Conservation (phyloP, 2,113 vertebrate species). For the Eleginops maclovinus region DNA sequence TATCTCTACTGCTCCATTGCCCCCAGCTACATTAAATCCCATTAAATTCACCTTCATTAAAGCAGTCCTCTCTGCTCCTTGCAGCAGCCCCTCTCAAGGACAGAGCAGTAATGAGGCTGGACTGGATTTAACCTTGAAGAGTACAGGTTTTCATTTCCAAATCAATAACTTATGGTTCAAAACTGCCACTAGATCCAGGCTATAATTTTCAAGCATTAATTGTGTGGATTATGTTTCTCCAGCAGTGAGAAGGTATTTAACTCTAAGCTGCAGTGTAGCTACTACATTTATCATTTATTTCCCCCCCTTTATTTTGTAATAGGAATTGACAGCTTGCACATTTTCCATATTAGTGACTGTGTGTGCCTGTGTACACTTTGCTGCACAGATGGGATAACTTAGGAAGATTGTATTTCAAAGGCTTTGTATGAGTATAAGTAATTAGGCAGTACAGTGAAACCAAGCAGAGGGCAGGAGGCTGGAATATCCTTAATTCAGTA, state of each 20-base stretch:
- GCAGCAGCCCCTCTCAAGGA: conserved; percentile 86
- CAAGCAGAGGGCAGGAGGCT: conserved; percentile 65
- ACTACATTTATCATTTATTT: conserved; percentile 67
- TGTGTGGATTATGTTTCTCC: conserved; percentile 84
- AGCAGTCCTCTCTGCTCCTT: conserved; percentile 82
- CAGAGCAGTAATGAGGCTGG: conserved; percentile 86
- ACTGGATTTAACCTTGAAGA: conserved; percentile 88
- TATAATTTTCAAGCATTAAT: conserved; percentile 87
- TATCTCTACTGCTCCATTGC: conserved; percentile 87
- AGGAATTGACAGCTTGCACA: conserved; percentile 72
- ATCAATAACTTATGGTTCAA: conserved; percentile 88
- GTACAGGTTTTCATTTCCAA: conserved; percentile 88
- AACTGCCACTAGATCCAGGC: conserved; percentile 83
- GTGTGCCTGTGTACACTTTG: conserved; percentile 60
- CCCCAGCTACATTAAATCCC: conserved; percentile 90
- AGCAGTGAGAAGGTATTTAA: conserved; percentile 79
- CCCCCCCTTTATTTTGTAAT: conserved; percentile 28
- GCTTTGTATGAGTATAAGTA: conserved; percentile 62
- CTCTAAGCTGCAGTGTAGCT: conserved; percentile 73
- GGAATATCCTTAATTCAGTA: conserved; percentile 39
- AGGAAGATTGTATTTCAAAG: conserved; percentile 75
- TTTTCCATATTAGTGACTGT: conserved; percentile 70
- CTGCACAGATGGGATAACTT: conserved; percentile 68
- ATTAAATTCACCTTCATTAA: conserved; percentile 91
- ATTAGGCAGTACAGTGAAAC: conserved; percentile 71